Evolutionary conservation across 2,888 invertebrate genomes (phyloP).

Genomic region (Melangyna quadrimaculata): DNA sequence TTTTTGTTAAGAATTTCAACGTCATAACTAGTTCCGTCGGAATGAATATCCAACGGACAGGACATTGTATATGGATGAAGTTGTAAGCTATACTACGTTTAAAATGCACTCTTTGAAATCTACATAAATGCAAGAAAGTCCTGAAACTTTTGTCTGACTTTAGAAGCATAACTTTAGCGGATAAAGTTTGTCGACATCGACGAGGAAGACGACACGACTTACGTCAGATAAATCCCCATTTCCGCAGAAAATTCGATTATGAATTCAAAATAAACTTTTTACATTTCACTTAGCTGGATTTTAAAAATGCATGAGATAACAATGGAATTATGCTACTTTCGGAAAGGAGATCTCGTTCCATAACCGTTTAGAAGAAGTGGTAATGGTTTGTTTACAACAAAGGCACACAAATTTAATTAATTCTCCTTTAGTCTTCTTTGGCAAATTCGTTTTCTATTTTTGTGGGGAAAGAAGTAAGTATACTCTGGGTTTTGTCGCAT

Average conservation of each 20-base stretch:
- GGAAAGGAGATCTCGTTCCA: background rate
- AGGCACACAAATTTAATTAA: slow-evolving; percentile 36
- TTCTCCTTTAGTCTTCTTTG: background rate
- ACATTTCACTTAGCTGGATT: slow-evolving; percentile 22
- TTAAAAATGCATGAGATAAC: slow-evolving; percentile 29
- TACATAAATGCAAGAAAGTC: background rate
- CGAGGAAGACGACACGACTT: background rate
- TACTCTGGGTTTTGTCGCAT: background rate
- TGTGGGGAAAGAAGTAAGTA: background rate
- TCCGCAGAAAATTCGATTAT: slow-evolving; percentile 46
- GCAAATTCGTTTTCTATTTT: background rate
- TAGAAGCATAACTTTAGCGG: background rate
- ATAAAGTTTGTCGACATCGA: background rate
- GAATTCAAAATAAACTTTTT: slow-evolving; percentile 47
- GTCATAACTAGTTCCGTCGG: slow-evolving; percentile 41
- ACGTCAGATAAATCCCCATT: slow-evolving; percentile 23
- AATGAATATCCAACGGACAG: background rate
- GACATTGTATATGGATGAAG: background rate
- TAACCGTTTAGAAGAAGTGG: background rate
- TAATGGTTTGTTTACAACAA: background rate
- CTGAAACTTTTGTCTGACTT: slow-evolving; percentile 2
- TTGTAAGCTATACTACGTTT: background rate
- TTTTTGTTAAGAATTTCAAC: slow-evolving; percentile 3
- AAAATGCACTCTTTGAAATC: background rate
- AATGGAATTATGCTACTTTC: slow-evolving; percentile 14